Base-by-base conservation (phyloP, 2,113 vertebrate genomes). In the Rhadina sibilatrix region DNA sequence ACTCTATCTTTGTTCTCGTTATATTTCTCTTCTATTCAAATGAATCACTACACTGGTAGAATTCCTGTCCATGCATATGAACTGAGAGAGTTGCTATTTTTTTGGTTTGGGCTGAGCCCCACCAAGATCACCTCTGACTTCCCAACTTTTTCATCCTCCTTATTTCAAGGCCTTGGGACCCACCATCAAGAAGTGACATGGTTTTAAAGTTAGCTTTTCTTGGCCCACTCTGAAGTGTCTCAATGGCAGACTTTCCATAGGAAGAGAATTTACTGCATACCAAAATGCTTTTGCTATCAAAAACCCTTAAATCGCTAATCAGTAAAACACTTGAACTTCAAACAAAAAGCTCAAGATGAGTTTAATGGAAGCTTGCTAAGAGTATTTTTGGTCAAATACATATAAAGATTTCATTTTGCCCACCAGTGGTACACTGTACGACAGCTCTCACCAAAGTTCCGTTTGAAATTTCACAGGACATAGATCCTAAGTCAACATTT, bases 231-330 rank as follows among this genome's bases (percentile, higher is more conserved):
- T 40, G 25, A 49, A 61, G 8, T 4, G 5, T 70, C 52, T 44
- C 17, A 54, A 11, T n/a, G 59, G n/a, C n/a, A 35, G 25, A 54
- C 33, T 61, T 74, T 50, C 42, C 0, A 0, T 4, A 7, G 21
- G 57, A 89, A 63, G 15, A 64, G 11, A 70, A 37, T 15, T 87
- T 42, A 72, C 17, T 75, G n/a, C 24, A 72, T 6, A 31, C 20
- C 5, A 3, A 42, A 40, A 12, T 17, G 44, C 40, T 89, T 81
- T 50, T 53, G 17, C 46, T 50, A 61, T 21, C 54, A 94, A 81
- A 80, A 69, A 1, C 20, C 12, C 37, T 61, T 60, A 69, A 89
- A 68, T 11, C 1, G 8, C 6, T 57, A 78, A 64, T 12, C 15
- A 78, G 22, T 46, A 42, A 77, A 78, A 80, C 30, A 65, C 9